Conservation (phyloP, 1,140 invertebrate species). For the Drosophila kikkawai region DNA sequence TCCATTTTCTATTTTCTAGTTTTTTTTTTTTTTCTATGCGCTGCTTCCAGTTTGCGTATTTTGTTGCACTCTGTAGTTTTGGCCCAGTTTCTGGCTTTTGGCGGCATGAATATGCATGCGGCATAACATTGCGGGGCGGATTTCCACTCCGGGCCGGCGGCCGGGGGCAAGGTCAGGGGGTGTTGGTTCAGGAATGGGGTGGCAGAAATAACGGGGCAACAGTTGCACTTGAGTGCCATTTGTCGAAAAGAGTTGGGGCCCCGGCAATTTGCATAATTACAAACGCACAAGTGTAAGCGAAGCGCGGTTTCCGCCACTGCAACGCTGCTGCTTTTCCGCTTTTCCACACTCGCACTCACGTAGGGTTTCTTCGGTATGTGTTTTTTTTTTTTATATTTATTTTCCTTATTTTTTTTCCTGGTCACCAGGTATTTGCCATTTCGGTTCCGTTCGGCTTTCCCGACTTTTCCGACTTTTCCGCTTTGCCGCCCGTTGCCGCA, state of each 20-base stretch:
- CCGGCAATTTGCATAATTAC: conserved; percentile 78
- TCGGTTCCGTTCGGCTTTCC: conserved; percentile 17
- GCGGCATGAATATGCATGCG: conserved; percentile 79
- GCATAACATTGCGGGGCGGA: conserved; percentile 43
- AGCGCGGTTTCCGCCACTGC: conserved; percentile 41
- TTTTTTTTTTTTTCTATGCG: conserved; percentile 16
- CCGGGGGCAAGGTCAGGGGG: conserved; percentile 57
- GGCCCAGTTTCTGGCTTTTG: conserved; percentile 52
- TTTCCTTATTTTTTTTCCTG: background rate
- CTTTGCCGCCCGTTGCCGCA: conserved; percentile 73
- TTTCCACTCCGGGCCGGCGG: background rate
- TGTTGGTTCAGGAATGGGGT: background rate
- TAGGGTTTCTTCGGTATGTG: conserved; percentile 15
- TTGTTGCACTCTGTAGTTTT: conserved; percentile 41
- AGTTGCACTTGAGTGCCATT: conserved; percentile 77
- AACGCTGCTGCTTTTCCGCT: conserved; percentile 38
- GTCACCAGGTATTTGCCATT: conserved; percentile 2
- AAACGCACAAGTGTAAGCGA: conserved; percentile 68
- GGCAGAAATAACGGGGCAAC: conserved; percentile 38
- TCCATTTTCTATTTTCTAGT: conserved; percentile 4
- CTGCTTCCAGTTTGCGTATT: conserved; percentile 18
- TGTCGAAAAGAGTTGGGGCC: conserved; percentile 48
- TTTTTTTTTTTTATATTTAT: background rate
- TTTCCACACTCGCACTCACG: conserved; percentile 20
- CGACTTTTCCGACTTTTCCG: conserved; percentile 46